Percentiles rank a stretch among this genome's conserved stretches.
These are phyloP conservation scores for Chaenogobius annularis DNA, from an alignment of 2,113 vertebrate genomes.

Conservation along the genomic window DNA sequence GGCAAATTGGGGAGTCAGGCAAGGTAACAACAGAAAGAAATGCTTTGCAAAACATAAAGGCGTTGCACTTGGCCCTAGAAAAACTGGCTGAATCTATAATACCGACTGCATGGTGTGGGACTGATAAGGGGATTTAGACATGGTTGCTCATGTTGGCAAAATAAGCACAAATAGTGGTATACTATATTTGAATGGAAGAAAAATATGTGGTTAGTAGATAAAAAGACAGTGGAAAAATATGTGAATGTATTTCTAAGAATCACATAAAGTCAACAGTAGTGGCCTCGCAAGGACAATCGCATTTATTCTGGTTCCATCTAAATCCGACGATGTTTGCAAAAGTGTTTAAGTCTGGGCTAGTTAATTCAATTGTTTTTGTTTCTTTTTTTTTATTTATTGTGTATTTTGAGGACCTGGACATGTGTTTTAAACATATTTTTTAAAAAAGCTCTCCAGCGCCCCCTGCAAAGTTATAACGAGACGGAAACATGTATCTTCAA, in stretches of 20 bases:
- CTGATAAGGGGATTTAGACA: constrained; percentile 8
- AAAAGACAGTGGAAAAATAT: neutral
- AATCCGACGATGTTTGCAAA: too few relatives aligned
- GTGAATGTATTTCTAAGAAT: neutral
- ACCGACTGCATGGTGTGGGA: neutral
- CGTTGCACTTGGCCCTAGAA: neutral
- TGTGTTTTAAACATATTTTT: too few relatives aligned
- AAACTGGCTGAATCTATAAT: neutral
- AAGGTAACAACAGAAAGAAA: neutral
- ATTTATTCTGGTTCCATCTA: too few relatives aligned
- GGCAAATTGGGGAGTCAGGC: neutral
- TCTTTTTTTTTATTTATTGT: too few relatives aligned
- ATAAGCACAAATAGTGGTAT: neutral
- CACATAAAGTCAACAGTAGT: neutral
- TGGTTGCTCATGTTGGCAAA: neutral
- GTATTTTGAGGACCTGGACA: too few relatives aligned
- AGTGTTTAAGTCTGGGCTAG: neutral
- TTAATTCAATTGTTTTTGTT: neutral
- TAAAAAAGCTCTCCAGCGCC: too few relatives aligned
- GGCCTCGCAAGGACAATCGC: too few relatives aligned
- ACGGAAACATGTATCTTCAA: too few relatives aligned
- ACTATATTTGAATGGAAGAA: neutral
- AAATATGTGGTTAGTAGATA: neutral
- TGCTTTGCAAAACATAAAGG: neutral
- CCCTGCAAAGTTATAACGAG: too few relatives aligned